Conservation (phyloP, 2,888 invertebrate genomes). For the Ellobium chinense region DNA sequence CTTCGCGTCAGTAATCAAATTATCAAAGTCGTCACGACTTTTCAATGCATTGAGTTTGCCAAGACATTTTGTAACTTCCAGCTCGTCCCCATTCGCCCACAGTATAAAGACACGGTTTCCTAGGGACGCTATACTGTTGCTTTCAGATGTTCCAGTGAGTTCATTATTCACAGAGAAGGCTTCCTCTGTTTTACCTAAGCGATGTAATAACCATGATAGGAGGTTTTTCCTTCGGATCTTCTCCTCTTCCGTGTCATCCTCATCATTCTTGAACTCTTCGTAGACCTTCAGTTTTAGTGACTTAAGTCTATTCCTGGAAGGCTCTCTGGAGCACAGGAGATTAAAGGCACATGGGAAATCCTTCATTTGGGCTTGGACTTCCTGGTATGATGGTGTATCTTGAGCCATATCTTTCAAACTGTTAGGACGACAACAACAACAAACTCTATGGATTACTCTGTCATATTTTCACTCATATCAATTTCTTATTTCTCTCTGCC, state of each 20-base stretch:
- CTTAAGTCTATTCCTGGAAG: not conserved
- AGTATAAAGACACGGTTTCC: not conserved
- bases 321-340: not conserved
- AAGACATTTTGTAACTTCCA: conserved; percentile 6
- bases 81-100: not conserved
- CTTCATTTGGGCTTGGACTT: too few species aligned
- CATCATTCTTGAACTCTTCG: not conserved
- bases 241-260: not conserved
- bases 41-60: not conserved
- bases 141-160: not conserved
- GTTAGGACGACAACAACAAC: too few species aligned
- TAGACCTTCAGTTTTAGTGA: not conserved
- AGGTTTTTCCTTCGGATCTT: not conserved
- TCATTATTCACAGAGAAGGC: not conserved
- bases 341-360: conserved; percentile 15
- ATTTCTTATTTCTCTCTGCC: too few species aligned
- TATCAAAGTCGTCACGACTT: not conserved
- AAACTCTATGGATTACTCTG: too few species aligned
- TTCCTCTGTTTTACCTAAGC: not conserved
- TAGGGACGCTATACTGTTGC: not conserved
- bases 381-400: too few species aligned
- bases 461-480: too few species aligned
- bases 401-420: too few species aligned
- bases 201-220: not conserved
- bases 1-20: not conserved